Evolutionary conservation across 1,140 invertebrate species (phyloP).

Genomic region (Aphidius ervi): DNA sequence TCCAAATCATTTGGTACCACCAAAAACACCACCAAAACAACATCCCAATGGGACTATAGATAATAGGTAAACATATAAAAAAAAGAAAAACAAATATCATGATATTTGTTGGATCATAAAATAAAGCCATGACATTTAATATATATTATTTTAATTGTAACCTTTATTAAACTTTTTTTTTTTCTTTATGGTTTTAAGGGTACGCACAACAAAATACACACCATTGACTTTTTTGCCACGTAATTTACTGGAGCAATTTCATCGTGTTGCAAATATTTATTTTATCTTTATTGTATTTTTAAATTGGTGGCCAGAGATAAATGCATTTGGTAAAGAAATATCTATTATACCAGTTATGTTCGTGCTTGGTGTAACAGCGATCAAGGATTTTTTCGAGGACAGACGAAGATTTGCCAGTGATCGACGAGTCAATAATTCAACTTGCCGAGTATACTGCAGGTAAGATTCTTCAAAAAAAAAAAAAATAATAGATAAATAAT

Average conservation of each 20-base stretch:
- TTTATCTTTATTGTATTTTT: constrained; percentile 95
- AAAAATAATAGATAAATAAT: not conserved
- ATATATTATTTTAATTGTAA: not conserved
- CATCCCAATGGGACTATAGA: constrained; percentile 81
- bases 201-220: constrained; percentile 95
- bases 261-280: constrained; percentile 95
- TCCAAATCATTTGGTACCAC: constrained; percentile 77
- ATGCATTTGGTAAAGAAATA: constrained; percentile 94
- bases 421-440: constrained; percentile 89
- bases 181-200: constrained; percentile 48
- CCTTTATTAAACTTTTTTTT: constrained; percentile 4
- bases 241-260: constrained; percentile 97
- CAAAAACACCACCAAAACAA: constrained; percentile 68
- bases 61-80: constrained; percentile 57
- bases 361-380: constrained; percentile 91
- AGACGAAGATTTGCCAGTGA: constrained; percentile 83
- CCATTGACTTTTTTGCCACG: constrained; percentile 91
- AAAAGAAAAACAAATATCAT: not conserved
- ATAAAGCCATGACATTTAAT: constrained; percentile 3
- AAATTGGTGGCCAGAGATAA: constrained; percentile 91
- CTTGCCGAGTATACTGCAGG: constrained; percentile 86
- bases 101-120: not conserved
- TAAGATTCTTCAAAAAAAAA: constrained; percentile 54
- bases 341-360: constrained; percentile 92
- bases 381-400: constrained; percentile 97